Evolutionary conservation across 2,797 vertebrate species (phyloP).

Genomic region (Acanthornis magna): DNA sequence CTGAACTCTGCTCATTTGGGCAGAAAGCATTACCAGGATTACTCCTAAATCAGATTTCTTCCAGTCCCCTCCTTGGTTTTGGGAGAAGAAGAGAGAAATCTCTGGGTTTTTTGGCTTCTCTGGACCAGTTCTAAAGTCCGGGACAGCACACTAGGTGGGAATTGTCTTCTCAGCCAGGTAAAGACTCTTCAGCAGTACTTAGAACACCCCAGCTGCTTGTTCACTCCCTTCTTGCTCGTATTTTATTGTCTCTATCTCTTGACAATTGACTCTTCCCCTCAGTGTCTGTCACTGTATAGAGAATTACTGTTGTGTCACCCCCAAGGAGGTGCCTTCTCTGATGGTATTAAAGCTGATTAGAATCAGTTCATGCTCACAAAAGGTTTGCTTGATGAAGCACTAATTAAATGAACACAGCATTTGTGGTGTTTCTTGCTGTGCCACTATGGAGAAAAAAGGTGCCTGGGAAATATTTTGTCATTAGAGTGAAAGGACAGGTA

Average conservation of each 20-base stretch:
- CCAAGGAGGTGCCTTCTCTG: neutral
- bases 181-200: rapidly evolving
- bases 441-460: neutral
- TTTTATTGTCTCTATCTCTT: neutral
- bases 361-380: neutral
- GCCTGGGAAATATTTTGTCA: neutral
- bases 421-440: neutral
- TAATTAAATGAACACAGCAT: neutral
- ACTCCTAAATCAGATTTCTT: neutral
- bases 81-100: neutral
- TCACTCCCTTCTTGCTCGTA: too few species aligned
- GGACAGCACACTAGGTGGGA: neutral
- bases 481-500: neutral
- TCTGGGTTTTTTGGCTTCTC: neutral
- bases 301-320: neutral
- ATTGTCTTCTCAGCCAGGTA: neutral
- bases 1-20: neutral
- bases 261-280: neutral
- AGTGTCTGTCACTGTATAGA: neutral
- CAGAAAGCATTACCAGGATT: neutral
- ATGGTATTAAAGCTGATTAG: neutral
- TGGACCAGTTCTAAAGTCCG: neutral
- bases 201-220: neutral
- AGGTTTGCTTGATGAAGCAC: neutral
- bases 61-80: neutral